Evolutionary conservation across 2,888 invertebrate species (phyloP).

Genomic region (Arge pagana): DNA sequence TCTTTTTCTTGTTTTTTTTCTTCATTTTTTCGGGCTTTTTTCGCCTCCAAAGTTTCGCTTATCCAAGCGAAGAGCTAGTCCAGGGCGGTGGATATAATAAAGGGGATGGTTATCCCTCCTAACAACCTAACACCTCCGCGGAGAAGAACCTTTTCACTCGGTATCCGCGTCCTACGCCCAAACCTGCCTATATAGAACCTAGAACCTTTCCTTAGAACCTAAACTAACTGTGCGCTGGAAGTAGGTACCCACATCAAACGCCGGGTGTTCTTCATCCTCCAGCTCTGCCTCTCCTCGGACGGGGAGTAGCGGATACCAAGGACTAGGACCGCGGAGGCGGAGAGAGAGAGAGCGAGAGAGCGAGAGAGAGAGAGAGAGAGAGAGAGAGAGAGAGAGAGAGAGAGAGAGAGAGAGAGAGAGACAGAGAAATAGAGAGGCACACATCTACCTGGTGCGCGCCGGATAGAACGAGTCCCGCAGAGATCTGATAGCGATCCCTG

Average conservation of each 20-base stretch:
- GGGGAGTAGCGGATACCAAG: too few relatives aligned
- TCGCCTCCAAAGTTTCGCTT: background rate
- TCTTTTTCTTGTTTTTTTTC: too few relatives aligned
- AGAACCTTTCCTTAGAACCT: too few relatives aligned
- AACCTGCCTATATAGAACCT: too few relatives aligned
- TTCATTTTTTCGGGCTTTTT: too few relatives aligned
- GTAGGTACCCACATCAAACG: constrained; percentile 11
- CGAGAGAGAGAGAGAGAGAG: too few relatives aligned
- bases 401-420: too few relatives aligned
- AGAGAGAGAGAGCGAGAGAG: too few relatives aligned
- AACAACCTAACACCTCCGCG: constrained; percentile 1
- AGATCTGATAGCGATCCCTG: constrained; percentile 10
- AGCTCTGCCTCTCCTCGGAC: too few relatives aligned
- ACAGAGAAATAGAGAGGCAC: background rate
- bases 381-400: too few relatives aligned
- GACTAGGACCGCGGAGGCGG: too few relatives aligned
- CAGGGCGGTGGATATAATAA: background rate
- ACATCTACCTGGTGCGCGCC: background rate
- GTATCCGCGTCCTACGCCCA: background rate
- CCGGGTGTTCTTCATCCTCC: background rate
- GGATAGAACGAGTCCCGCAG: background rate
- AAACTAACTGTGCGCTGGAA: background rate
- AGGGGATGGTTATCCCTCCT: background rate
- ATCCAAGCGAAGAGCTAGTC: background rate
- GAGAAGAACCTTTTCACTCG: background rate